Base-by-base conservation (phyloP, 2,888 invertebrate genomes). In the Aphidoletes aphidimyza region DNA sequence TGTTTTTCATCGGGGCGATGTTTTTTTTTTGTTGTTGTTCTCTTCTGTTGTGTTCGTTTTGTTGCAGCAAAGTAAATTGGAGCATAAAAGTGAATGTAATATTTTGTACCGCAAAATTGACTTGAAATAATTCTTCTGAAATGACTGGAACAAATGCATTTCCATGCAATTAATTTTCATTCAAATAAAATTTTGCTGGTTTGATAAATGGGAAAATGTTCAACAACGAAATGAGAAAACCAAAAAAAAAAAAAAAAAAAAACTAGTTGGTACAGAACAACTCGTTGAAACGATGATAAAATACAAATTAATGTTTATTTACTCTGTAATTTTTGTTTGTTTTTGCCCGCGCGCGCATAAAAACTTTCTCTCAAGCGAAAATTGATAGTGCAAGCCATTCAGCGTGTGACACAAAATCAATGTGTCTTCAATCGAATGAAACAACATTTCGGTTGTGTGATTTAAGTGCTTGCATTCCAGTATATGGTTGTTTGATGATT, bases 101-200 rank as follows among this genome's bases (percentile, higher is more conserved):
- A 14, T 9, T 30, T 69, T 69, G n/a, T 30, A 34, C 69, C 30
- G 30, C 34, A 30, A 69, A 30, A 69, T 34, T 30, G 11, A 69
- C 30, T 69, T 69, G 11, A 69, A 69, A 14, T 30, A 69, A 30
- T 69, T 69, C 8, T n/a, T 26, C 69, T 69, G 14, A 69, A 69
- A 34, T 69, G 69, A 69, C 26, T 69, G 69, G 69, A 69, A 69
- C 69, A 69, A 69, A 69, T 69, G 30, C 30, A 69, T 69, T 69
- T 69, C 69, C 69, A 69, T 69, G 69, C 69, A 69, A 69, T 69
- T 69, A 69, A 69, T 30, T 69, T 69, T 30, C 69, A 69, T 69
- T 69, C 30, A 69, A 69, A 69, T 69, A 11, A 26, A 9, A 69
- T 30, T 3, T 30, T 30, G 69, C 1, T 69, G 2, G n/a, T 22